A percentile compares a stretch with the other conserved stretches of the same genome.
phyloP scores from a whole-genome alignment of 2,797 vertebrate genomes.

The Anguilla pacifica region DNA sequence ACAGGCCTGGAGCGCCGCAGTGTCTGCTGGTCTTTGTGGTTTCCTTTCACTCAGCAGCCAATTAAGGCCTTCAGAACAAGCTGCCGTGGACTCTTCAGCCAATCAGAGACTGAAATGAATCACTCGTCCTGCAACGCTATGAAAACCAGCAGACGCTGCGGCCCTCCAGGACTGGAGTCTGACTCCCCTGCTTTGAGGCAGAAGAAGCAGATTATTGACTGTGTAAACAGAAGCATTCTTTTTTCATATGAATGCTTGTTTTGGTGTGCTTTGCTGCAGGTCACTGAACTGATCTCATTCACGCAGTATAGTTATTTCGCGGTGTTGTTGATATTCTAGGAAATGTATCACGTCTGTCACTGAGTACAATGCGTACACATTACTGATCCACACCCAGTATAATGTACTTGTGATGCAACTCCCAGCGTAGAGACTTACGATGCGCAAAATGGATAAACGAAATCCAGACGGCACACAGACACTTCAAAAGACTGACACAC shows the following conservation, averaged over 20 bases:
- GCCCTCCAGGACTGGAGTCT: too few species aligned
- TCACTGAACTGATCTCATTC: background rate
- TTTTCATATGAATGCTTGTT: background rate
- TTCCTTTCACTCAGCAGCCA: too few species aligned
- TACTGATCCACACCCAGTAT: background rate
- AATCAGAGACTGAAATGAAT: too few species aligned
- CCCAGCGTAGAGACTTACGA: background rate
- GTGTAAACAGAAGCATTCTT: background rate
- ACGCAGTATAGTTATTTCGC: background rate
- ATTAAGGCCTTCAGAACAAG: too few species aligned
- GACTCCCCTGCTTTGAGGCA: background rate
- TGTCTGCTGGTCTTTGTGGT: too few species aligned
- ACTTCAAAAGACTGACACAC: background rate
- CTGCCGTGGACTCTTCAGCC: too few species aligned
- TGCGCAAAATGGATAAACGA: background rate
- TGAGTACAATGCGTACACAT: background rate
- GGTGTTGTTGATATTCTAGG: background rate
- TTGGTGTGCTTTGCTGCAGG: background rate
- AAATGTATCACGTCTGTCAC: background rate
- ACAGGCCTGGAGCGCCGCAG: too few species aligned
- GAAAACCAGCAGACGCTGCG: too few species aligned
- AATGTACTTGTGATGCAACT: background rate
- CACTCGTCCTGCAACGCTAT: too few species aligned
- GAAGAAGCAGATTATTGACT: background rate
- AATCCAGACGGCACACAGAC: background rate